Evolutionary conservation across 2,113 vertebrate genomes (phyloP), one percentile per base, ranked within the genome.

Genomic region (Tupaia tana): DNA sequence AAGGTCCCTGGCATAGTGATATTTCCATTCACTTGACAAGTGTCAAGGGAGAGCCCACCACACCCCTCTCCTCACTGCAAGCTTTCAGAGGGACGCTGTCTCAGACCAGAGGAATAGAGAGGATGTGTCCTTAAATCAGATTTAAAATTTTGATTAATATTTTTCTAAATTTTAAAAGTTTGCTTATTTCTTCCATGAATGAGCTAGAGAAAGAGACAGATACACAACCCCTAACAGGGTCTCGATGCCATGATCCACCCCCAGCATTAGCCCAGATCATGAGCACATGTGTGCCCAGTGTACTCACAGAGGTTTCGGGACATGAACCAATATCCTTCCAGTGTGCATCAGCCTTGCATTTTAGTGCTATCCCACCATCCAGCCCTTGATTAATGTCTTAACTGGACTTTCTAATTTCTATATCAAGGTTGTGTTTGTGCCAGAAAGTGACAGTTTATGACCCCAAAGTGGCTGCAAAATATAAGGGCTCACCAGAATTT

Each of bases 401-500:
- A 73, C 24, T 58, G 25, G 43, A 59, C 29, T 64, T 85, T 34
- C 56, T 69, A 86, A 71, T 75, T 80, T 92, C 61, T 88, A 56
- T n/a, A 71, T 90, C 11, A 25, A 88, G 43, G 71, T 73, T 59
- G 19, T 87, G 43, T 85, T 85, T 86, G 61, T 86, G 90, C 79
- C 22, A 22, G 56, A 83, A 94, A 88, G 43, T 77, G 67, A 73
- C 10, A 52, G 13, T 82, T 56, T 81, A 0, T 77, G 77, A 85
- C 54, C 20, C 66, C 80, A 86, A n/a, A 79, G 66, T 56, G 16
- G 27, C 64, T 4, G 19, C n/a, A 81, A 80, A 90, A 66, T 70
- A 16, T 90, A 88, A 95, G 11, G 73, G 8, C 71, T 88, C 75
- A 34, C 31, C 58, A 81, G 59, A 95, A 94, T 95, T 84, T 92